Conservation (phyloP, 2,888 invertebrate species). For the Seladonia tumulorum region DNA sequence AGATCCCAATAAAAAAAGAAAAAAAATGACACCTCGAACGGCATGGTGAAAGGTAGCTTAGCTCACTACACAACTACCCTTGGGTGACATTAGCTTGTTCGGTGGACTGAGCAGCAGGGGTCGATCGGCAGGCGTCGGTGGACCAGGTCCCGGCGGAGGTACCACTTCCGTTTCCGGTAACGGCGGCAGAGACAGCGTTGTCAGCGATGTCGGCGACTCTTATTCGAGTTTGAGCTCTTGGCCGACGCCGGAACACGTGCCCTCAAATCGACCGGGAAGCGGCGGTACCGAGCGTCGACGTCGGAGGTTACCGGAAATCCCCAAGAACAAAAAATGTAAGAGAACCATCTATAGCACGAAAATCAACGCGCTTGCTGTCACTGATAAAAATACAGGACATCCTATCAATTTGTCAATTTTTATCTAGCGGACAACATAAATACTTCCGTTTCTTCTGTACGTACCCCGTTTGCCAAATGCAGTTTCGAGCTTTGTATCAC, state of each 20-base stretch:
- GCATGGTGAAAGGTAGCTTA: constrained; percentile 70
- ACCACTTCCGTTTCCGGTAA: constrained; percentile 77
- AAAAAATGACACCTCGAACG: constrained; percentile 46
- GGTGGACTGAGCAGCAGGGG: constrained; percentile 81
- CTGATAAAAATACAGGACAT: too few relatives aligned
- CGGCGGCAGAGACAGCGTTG: constrained; percentile 81
- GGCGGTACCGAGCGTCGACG: constrained; percentile 87
- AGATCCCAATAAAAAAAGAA: not conserved
- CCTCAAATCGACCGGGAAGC: constrained; percentile 74
- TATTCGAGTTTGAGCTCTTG: constrained; percentile 81
- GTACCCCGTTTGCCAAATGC: too few relatives aligned
- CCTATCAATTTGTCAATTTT: too few relatives aligned
- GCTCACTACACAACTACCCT: constrained; percentile 74
- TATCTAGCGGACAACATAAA: too few relatives aligned
- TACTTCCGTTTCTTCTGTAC: too few relatives aligned
- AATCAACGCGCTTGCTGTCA: not conserved
- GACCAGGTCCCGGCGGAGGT: constrained; percentile 69
- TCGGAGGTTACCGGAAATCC: constrained; percentile 95
- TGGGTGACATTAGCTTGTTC: constrained; percentile 82
- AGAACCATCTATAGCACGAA: not conserved
- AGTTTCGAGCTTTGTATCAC: too few relatives aligned
- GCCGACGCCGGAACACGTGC: constrained; percentile 81
- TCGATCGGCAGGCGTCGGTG: constrained; percentile 75
- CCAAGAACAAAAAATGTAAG: constrained; percentile 94
- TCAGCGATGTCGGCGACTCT: constrained; percentile 81